Evolutionary conservation across 2,113 vertebrate species (phyloP), one percentile per base, ranked within the genome.

Genomic region (Motacilla alba): DNA sequence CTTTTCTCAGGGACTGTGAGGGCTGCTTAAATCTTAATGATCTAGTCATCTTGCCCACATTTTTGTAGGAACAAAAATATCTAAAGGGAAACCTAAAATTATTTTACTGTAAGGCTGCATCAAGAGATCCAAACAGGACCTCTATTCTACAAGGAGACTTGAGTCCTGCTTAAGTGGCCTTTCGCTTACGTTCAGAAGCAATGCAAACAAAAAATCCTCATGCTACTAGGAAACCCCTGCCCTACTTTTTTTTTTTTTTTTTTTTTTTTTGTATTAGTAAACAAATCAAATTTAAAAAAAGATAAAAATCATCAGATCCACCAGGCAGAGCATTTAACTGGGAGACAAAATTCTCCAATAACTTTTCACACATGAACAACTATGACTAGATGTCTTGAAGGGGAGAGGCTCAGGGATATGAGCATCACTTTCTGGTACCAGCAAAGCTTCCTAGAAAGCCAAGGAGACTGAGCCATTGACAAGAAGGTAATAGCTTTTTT

Each of bases 201-300:
- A 85, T 3, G 21, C 7, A 63, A 78, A 35, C 9, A 56, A 90
- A 77, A 55, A 68, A 33, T 0, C 27, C 23, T 26, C 64, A 37
- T 4, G 18, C n/a, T 53, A 37, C 11, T 27, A 58, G 62, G 43
- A 84, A 66, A 39, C 0, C 10, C 3, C 4, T 1, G 2, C 17
- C 27, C 62, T 17, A 39, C 8, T 75, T 70, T 59, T 30, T 66
- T 77, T 64, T 83, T 73, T 31, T 19, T n/a, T n/a, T n/a, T 75
- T 70, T 59, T 30, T 66, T 77, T 64, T 83, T 73, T 31, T 19
- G 14, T 28, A 67, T 15, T 14, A 53, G 28, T 16, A 84, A 59
- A 87, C 4, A 0, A 83, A 67, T 37, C 15, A 28, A 58, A 47
- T 53, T 44, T 6, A 0, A 4, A 13, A 67, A 30, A 81, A 24